Percentiles rank a stretch among this genome's conserved stretches.
phyloP scores from a whole-genome alignment of 2,113 vertebrate species.

The Elephantulus edwardii region DNA sequence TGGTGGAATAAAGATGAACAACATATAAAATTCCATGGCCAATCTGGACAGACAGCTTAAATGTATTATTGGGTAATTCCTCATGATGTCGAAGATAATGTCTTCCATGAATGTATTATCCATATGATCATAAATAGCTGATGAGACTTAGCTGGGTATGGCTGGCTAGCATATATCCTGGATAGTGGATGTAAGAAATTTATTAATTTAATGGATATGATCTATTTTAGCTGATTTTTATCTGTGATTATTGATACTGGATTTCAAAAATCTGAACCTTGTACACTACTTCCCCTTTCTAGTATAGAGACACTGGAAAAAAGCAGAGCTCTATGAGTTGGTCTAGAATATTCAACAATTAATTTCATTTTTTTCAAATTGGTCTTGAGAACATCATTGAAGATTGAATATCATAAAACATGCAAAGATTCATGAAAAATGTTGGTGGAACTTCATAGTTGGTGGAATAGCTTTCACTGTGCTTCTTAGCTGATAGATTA shows the following conservation, averaged over 20 bases:
- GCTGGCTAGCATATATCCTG: conserved; percentile 55
- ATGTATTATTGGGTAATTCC: conserved; percentile 79
- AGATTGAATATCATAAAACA: conserved; percentile 77
- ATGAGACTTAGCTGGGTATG: conserved; percentile 69
- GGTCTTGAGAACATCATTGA: conserved; percentile 56
- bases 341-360: conserved; percentile 34
- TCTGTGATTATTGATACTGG: conserved; percentile 51
- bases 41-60: conserved; percentile 77
- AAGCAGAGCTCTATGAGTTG: background rate
- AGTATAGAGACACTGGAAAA: conserved; percentile 6
- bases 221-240: conserved; percentile 10
- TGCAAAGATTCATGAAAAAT: conserved; percentile 79
- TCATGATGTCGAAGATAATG: conserved; percentile 78
- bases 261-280: conserved; percentile 18
- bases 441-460: conserved; percentile 68
- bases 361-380: conserved; percentile 62
- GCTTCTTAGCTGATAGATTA: conserved; percentile 62
- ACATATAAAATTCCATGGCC: conserved; percentile 78
- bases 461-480: conserved; percentile 54
- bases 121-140: conserved; percentile 78
- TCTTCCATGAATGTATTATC: conserved; percentile 80
- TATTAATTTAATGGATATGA: conserved; percentile 66
- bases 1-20: conserved; percentile 49
- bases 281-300: background rate
- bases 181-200: conserved; percentile 58